Evolutionary conservation across 2,113 vertebrate species (phyloP).

Genomic region (Alces alces): DNA sequence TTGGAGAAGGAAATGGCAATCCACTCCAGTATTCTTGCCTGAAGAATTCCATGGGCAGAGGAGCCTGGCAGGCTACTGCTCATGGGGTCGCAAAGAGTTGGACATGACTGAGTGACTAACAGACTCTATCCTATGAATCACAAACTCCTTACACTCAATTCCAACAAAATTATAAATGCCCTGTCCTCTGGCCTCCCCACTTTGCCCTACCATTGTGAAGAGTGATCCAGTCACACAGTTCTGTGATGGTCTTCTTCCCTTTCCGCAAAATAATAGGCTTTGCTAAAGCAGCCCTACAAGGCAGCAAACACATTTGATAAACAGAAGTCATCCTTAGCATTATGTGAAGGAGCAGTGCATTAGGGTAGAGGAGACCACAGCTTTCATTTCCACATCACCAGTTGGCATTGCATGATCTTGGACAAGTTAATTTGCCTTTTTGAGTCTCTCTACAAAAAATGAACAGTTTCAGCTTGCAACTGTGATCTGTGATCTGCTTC

Average conservation of each 20-base stretch:
- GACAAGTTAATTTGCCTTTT: background rate
- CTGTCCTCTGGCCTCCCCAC: background rate
- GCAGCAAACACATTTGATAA: background rate
- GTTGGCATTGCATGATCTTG: background rate
- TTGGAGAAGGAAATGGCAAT: background rate
- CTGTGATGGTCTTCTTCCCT: background rate
- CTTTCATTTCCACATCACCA: background rate
- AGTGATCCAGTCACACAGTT: background rate
- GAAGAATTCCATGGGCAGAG: background rate
- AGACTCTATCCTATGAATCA: background rate
- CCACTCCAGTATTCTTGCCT: background rate
- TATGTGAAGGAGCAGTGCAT: background rate
- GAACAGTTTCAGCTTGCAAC: background rate
- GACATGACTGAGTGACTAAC: background rate
- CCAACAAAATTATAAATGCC: background rate
- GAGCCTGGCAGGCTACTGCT: background rate
- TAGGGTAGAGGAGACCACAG: background rate
- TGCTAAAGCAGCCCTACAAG: background rate
- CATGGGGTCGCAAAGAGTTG: background rate
- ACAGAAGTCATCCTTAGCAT: background rate
- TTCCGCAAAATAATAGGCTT: background rate
- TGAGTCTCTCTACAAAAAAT: background rate
- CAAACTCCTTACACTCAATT: background rate
- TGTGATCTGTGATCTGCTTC: background rate
- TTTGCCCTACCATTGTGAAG: background rate